Evolutionary conservation across 2,797 vertebrate species (phyloP), one percentile per base, ranked within the genome.

Genomic region (Ctenopoma multispine): DNA sequence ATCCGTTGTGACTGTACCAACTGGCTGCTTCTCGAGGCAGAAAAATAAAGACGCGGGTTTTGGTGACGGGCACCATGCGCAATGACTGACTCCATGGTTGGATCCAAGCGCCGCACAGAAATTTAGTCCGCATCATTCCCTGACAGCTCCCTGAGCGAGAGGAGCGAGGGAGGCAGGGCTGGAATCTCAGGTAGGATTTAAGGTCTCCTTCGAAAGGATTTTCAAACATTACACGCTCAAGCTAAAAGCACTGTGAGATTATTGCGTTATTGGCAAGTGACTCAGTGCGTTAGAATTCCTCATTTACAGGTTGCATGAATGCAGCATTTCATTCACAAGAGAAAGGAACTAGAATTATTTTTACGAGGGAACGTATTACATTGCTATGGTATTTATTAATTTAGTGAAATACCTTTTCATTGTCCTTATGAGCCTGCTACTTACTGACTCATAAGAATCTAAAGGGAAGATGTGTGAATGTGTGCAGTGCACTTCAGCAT

Each of bases 101-200:
- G 56, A 69, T 83, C 80, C 76, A 47, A 65, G 79, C 70, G 77
- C 79, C 66, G 89, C 88, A 84, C 87, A 84, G 68, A 84, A 44
- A 87, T 80, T 80, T 79, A 91, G 85, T 88, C 87, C 72, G 91
- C 92, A 92, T 89, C 87, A 87, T 90, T 92, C 83, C 74, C 88
- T 86, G 90, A 87, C 85, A 90, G 85, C 86, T 85, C 68, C 76
- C 75, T 17, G 72, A 80, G 75, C 89, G 77, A 79, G 62, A 75
- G 66, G 40, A 51, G 62, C n/a, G 57, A 60, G 58, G 29, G 40
- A 69, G 65, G 12, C 83, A 57, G 78, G 58, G 70, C 87, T 86
- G 86, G 67, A 85, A 61, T 79, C 68, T 74, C 89, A 92, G 93
- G 93, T 94, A 92, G 65, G 91, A 18, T 85, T 7, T 24, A 21